Conservation (phyloP, 2,888 invertebrate species). For the Gortyna flavago region DNA sequence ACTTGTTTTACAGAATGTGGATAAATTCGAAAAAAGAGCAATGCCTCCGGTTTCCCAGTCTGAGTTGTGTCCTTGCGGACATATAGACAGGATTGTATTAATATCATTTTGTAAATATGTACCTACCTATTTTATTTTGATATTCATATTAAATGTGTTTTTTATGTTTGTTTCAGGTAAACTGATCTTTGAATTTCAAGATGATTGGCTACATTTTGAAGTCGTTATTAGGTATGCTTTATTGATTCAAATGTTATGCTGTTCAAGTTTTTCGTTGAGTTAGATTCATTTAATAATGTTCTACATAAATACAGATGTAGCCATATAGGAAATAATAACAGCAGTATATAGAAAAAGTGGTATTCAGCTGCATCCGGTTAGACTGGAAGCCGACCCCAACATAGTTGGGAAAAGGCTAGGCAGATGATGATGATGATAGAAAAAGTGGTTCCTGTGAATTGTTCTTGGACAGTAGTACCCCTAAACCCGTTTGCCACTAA, state of each 20-base stretch:
- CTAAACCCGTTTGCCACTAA: neutral
- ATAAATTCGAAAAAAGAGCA: conserved; percentile 42
- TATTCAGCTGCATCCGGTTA: too few species aligned
- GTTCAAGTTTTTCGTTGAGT: too few species aligned
- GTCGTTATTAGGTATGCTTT: conserved; percentile 23
- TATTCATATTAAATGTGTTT: neutral
- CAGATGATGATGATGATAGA: too few species aligned
- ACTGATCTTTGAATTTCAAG: neutral
- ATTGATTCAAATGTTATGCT: neutral
- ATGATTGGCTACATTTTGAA: neutral
- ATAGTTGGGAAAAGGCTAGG: too few species aligned
- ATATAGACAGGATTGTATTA: neutral
- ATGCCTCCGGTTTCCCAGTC: conserved; percentile 15
- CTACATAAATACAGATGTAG: neutral
- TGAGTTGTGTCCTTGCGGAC: neutral
- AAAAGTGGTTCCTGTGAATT: neutral
- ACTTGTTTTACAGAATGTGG: conserved; percentile 37
- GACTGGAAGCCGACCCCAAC: too few species aligned
- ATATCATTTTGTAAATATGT: neutral
- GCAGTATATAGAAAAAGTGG: neutral
- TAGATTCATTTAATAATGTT: neutral
- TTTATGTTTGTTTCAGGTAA: conserved; percentile 50
- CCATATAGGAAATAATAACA: neutral
- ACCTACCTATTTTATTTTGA: neutral
- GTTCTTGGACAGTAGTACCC: neutral